phyloP scores from a whole-genome alignment of 2,113 vertebrate species.

The Forbesichthys papilliferus region DNA sequence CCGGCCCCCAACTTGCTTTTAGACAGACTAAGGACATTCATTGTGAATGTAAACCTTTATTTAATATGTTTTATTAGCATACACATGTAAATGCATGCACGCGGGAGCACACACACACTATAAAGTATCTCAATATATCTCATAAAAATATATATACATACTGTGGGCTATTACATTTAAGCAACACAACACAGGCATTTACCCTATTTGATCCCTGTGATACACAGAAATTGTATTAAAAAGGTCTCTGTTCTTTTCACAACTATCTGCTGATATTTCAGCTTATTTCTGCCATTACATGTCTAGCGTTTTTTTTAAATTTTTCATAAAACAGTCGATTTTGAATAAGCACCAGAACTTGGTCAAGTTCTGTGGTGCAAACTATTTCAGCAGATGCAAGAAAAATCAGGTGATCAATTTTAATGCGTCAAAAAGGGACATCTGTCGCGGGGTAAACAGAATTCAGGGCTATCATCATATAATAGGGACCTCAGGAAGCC shows the following conservation, averaged over 20 bases:
- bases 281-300: constrained; percentile 26
- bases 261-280: background rate
- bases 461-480: constrained; percentile 74
- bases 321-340: constrained; percentile 24
- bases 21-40: constrained; percentile 16
- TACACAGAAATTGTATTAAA: background rate
- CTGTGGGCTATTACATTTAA: background rate
- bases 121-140: background rate
- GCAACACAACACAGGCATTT: constrained; percentile 1
- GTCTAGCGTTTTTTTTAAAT: constrained; percentile 7
- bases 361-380: background rate
- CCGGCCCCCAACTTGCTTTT: constrained; percentile 20
- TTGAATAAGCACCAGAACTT: constrained; percentile 30
- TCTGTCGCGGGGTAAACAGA: constrained; percentile 72
- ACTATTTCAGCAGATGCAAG: constrained; percentile 39
- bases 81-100: background rate
- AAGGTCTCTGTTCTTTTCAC: too few species aligned
- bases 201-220: background rate
- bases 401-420: constrained; percentile 70
- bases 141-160: background rate
- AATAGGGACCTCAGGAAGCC: constrained; percentile 65
- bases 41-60: constrained; percentile 12
- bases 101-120: constrained; percentile 8
- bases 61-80: background rate
- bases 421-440: constrained; percentile 62